phyloP scores from a whole-genome alignment of 2,797 vertebrate species.

The Micropoecilia bifurca region DNA sequence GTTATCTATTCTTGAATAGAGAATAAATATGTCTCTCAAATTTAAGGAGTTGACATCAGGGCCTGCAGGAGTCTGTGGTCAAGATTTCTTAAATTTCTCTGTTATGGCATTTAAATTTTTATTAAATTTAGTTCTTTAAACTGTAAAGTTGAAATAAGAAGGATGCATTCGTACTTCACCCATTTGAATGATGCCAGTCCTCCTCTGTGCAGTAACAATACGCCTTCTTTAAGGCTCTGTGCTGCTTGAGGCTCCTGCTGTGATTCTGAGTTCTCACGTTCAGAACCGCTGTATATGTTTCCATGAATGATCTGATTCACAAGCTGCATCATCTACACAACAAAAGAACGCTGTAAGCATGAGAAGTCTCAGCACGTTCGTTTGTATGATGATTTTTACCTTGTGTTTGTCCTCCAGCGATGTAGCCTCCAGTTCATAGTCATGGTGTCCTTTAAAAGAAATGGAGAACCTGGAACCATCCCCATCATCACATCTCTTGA shows the following conservation, averaged over 20 bases:
- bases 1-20: not conserved
- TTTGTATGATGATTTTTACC: constrained; percentile 48
- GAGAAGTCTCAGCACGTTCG: not conserved
- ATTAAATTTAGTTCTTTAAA: not conserved
- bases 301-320: constrained; percentile 81
- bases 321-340: constrained; percentile 81
- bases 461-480: constrained; percentile 77
- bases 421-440: constrained; percentile 83
- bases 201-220: constrained; percentile 77
- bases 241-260: constrained; percentile 28
- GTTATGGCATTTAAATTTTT: not conserved
- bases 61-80: not conserved
- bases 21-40: not conserved
- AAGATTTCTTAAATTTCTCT: not conserved
- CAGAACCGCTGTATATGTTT: constrained; percentile 71
- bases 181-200: constrained; percentile 78
- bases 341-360: constrained; percentile 7
- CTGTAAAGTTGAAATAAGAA: not conserved
- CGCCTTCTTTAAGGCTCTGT: constrained; percentile 73
- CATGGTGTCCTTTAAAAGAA: constrained; percentile 77
- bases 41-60: not conserved
- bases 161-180: constrained; percentile 77
- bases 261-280: constrained; percentile 33
- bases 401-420: constrained; percentile 83
- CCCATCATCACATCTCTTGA: constrained; percentile 81